Evolutionary conservation across 2,797 vertebrate genomes (phyloP).

Genomic region (Pangasius larnaudii): DNA sequence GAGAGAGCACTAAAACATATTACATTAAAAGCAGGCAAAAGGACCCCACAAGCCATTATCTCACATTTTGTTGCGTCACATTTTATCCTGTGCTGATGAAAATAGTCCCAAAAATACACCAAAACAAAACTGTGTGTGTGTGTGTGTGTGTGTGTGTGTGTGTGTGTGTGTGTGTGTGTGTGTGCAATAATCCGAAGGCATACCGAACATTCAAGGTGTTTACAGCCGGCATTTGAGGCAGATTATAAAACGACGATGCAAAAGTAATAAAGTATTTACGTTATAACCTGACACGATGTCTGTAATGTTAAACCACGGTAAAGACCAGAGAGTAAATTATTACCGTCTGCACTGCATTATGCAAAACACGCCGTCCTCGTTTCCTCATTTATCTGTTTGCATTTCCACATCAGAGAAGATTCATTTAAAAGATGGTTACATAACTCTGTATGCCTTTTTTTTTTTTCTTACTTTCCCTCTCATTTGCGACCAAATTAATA

Average conservation of each 20-base stretch:
- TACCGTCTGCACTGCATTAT: constrained; percentile 24
- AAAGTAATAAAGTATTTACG: background rate
- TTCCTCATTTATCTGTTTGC: constrained; percentile 38
- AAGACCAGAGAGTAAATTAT: constrained; percentile 24
- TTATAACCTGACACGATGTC: background rate
- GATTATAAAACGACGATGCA: background rate
- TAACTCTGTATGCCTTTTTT: background rate
- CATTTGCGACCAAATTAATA: background rate
- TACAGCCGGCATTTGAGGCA: background rate
- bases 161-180: constrained; percentile 4
- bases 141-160: constrained; percentile 12
- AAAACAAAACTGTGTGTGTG: background rate
- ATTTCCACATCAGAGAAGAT: constrained; percentile 37
- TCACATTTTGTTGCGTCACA: background rate
- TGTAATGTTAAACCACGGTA: background rate
- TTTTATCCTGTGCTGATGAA: background rate
- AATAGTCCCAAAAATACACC: background rate
- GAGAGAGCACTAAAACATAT: background rate
- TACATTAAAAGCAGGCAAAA: background rate
- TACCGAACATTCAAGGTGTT: background rate
- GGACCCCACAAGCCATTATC: background rate
- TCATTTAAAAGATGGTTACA: constrained; percentile 33
- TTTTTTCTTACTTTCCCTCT: background rate
- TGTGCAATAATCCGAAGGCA: background rate
- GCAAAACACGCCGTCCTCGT: constrained; percentile 32